These are phyloP conservation scores for Heterodera carotae DNA, from an alignment of 1,140 invertebrate genomes.

Conservation along the genomic window DNA sequence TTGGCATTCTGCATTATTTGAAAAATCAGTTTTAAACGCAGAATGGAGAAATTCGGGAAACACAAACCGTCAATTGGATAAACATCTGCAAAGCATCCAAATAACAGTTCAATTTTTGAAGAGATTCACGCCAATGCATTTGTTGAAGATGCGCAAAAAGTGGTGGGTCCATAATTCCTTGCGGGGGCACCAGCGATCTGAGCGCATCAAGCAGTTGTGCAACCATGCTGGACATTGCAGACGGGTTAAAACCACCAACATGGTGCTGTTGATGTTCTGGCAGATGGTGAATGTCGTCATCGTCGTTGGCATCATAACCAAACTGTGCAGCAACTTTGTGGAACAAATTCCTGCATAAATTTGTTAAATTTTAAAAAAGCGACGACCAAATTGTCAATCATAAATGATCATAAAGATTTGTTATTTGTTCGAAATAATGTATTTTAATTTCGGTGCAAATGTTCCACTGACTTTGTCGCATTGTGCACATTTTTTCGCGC, in stretches of 20 bases:
- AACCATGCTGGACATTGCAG: background rate
- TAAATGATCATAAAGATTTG: too few relatives aligned
- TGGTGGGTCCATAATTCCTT: constrained; percentile 7
- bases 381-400: too few relatives aligned
- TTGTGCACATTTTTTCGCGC: background rate
- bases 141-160: background rate
- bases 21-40: background rate
- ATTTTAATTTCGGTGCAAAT: background rate
- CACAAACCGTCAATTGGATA: constrained; percentile 18
- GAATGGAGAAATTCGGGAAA: too few relatives aligned
- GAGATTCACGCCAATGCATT: constrained; percentile 5
- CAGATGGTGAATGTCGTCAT: background rate
- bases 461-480: background rate
- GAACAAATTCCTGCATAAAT: background rate
- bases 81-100: constrained; percentile 7
- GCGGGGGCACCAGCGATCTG: background rate
- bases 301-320: too few relatives aligned
- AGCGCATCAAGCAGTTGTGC: background rate
- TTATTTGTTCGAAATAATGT: background rate
- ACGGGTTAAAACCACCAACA: background rate
- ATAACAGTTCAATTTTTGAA: background rate
- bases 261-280: too few relatives aligned
- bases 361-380: too few relatives aligned
- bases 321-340: background rate
- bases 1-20: constrained; percentile 8